phyloP scores from a whole-genome alignment of 2,113 vertebrate species.

The Oncorhynchus masou region DNA sequence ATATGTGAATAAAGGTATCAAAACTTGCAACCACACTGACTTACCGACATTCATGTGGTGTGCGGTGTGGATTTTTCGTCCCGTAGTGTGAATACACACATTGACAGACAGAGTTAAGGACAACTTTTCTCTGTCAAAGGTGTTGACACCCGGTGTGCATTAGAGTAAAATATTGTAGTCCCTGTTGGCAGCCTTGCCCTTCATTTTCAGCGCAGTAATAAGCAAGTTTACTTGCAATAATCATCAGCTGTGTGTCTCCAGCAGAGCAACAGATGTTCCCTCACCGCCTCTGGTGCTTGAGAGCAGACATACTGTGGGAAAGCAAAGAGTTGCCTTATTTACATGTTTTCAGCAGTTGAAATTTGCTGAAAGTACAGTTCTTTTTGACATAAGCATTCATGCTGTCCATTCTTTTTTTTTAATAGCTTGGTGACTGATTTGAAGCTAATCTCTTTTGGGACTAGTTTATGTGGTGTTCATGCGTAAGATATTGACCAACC shows the following conservation, averaged over 20 bases:
- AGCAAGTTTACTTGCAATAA: slow-evolving; percentile 59
- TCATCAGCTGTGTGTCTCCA: slow-evolving; percentile 48
- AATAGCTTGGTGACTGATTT: too few relatives aligned
- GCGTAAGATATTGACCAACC: background rate
- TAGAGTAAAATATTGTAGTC: slow-evolving; percentile 36
- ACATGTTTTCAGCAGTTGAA: slow-evolving; percentile 5
- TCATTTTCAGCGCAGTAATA: slow-evolving; percentile 58
- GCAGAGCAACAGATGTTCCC: slow-evolving; percentile 52
- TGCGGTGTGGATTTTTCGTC: background rate
- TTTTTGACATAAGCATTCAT: background rate
- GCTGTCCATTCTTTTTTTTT: background rate
- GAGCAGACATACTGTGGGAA: slow-evolving; percentile 41
- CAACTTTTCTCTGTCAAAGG: slow-evolving; percentile 29
- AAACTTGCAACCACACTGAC: background rate
- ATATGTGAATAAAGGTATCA: background rate
- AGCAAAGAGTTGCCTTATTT: background rate
- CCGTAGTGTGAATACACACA: background rate
- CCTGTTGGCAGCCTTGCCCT: slow-evolving; percentile 31
- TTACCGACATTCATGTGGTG: too few relatives aligned
- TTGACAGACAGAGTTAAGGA: slow-evolving; percentile 2
- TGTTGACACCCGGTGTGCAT: slow-evolving; percentile 19
- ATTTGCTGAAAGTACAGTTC: background rate
- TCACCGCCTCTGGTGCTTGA: slow-evolving; percentile 32
- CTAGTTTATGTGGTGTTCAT: background rate
- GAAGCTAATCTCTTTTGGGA: background rate